Percentiles rank a stretch among this genome's conserved stretches.
These are phyloP conservation scores for Crotalus viridis DNA, from an alignment of 2,113 vertebrate species.

Conservation along the genomic window DNA sequence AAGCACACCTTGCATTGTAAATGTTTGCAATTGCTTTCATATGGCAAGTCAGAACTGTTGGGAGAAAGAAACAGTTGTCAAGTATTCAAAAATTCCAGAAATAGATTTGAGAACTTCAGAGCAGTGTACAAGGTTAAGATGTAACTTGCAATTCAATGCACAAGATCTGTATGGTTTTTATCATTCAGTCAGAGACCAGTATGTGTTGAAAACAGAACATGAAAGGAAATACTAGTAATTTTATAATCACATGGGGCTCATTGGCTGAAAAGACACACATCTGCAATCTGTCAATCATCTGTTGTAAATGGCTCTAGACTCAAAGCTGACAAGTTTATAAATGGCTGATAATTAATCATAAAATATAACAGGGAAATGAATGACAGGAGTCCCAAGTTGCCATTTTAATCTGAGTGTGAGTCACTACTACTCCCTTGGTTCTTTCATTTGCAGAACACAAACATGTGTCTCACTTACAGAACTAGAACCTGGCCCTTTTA, in stretches of 20 bases:
- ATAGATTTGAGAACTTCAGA: constrained; percentile 48
- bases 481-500: neutral
- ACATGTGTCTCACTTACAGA: neutral
- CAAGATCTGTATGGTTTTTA: constrained; percentile 41
- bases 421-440: neutral
- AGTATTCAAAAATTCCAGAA: constrained; percentile 51
- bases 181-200: constrained; percentile 35
- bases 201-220: constrained; percentile 46
- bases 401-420: neutral
- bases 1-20: constrained; percentile 45
- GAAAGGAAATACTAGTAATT: constrained; percentile 20
- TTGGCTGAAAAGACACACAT: neutral
- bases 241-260: neutral
- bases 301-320: neutral
- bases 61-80: constrained; percentile 37
- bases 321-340: constrained; percentile 1
- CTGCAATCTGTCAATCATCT: neutral
- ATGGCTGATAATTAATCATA: neutral
- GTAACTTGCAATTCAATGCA: constrained; percentile 47
- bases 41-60: constrained; percentile 52
- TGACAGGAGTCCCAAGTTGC: neutral
- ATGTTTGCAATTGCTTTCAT: constrained; percentile 54
- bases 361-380: constrained; percentile 6
- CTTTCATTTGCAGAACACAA: neutral
- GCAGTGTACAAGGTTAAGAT: constrained; percentile 38